Conservation (phyloP, 2,113 vertebrate species). For the Tapirus terrestris region DNA sequence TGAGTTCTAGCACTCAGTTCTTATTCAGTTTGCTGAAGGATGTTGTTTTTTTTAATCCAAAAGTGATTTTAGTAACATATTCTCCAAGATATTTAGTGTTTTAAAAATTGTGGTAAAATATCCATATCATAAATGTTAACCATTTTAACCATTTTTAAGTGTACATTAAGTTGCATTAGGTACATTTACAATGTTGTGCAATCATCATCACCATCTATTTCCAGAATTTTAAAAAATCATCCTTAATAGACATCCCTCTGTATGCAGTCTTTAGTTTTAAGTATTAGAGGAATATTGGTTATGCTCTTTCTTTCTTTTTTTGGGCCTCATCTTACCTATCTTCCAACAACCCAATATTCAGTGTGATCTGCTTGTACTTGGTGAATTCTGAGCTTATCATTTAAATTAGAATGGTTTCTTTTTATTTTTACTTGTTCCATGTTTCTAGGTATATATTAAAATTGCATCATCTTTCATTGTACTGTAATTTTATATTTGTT, state of each 20-base stretch:
- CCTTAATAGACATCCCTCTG: background rate
- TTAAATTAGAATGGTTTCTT: background rate
- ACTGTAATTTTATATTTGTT: conserved; percentile 10
- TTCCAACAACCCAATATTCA: background rate
- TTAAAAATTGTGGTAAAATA: background rate
- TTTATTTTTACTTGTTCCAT: background rate
- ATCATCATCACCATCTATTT: background rate
- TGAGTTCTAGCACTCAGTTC: background rate
- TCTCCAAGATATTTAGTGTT: background rate
- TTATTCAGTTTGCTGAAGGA: background rate
- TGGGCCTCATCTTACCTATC: background rate
- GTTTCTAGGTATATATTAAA: conserved; percentile 34
- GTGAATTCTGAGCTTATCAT: background rate
- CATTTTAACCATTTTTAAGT: background rate
- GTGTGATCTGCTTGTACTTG: background rate
- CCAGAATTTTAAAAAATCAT: background rate
- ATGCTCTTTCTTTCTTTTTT: background rate
- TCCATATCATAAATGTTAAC: background rate
- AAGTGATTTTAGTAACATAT: conserved; percentile 35
- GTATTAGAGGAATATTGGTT: background rate
- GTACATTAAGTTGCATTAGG: background rate
- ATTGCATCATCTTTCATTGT: background rate
- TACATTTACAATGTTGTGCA: background rate
- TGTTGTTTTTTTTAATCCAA: background rate
- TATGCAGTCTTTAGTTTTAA: background rate